phyloP scores from a whole-genome alignment of 2,888 invertebrate species.

The Chrysolina haemoptera region DNA sequence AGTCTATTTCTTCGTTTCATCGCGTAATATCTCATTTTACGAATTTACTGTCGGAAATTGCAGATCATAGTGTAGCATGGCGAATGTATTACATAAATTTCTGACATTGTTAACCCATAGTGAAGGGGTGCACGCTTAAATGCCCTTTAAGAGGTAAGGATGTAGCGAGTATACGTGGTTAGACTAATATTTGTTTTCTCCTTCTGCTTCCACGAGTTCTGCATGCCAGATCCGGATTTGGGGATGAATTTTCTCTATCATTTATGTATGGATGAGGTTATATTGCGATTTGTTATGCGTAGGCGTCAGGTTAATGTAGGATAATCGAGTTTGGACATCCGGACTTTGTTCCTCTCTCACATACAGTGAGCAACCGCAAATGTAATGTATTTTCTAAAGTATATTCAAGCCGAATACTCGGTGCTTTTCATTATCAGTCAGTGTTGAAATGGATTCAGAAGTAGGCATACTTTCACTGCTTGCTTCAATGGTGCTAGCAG shows the following conservation, averaged over 20 bases:
- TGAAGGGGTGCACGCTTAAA: slow-evolving; percentile 18
- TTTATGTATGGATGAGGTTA: neutral
- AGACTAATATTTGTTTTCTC: slow-evolving; percentile 56
- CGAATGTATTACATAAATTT: slow-evolving; percentile 4
- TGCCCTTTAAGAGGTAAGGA: slow-evolving; percentile 32
- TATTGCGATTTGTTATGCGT: neutral
- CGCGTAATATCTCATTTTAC: slow-evolving; percentile 9
- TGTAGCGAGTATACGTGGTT: slow-evolving; percentile 45
- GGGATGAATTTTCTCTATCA: neutral
- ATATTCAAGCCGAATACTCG: too few species aligned
- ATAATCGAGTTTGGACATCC: neutral
- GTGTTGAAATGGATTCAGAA: too few species aligned
- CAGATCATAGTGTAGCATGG: neutral
- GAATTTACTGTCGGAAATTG: slow-evolving; percentile 5
- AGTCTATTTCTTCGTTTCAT: slow-evolving; percentile 3
- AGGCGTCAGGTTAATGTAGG: neutral
- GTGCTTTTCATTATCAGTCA: too few species aligned
- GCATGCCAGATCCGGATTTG: slow-evolving; percentile 37
- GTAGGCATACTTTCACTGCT: too few species aligned
- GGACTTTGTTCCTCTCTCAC: too few species aligned
- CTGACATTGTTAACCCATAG: slow-evolving; percentile 1
- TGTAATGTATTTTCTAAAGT: too few species aligned
- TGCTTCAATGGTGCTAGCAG: too few species aligned
- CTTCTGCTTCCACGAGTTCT: slow-evolving; percentile 49
- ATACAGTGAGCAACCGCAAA: too few species aligned